Conservation (phyloP, 2,888 invertebrate species). For the Neoascia interrupta region DNA sequence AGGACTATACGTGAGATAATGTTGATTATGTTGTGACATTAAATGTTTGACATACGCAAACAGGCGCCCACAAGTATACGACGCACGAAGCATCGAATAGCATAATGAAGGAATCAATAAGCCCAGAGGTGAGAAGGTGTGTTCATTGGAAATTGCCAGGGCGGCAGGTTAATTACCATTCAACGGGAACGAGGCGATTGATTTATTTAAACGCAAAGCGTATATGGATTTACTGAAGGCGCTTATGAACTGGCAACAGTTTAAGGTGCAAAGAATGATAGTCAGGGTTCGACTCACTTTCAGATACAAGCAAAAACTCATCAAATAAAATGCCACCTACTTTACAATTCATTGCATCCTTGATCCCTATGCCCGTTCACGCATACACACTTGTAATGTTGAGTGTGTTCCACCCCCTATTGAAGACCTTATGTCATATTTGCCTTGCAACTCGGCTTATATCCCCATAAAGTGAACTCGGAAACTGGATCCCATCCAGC, state of each 20-base stretch:
- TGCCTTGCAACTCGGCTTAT: slow-evolving; percentile 2
- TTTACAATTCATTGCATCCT: slow-evolving; percentile 54
- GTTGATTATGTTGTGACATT: slow-evolving; percentile 62
- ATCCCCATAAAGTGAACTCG: slow-evolving; percentile 1
- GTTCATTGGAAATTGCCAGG: slow-evolving; percentile 34
- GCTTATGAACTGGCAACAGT: slow-evolving; percentile 6
- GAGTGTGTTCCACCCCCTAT: slow-evolving; percentile 14
- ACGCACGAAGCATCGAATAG: not conserved
- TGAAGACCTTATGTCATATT: slow-evolving; percentile 22
- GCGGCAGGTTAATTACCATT: slow-evolving; percentile 55
- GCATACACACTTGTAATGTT: no score
- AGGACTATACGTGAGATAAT: slow-evolving; percentile 32
- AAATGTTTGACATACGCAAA: slow-evolving; percentile 66
- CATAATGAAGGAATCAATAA: slow-evolving; percentile 58
- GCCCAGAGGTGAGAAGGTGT: slow-evolving; percentile 51
- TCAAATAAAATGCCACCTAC: slow-evolving; percentile 47
- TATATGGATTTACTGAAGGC: not conserved
- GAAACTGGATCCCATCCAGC: not conserved
- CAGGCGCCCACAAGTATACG: slow-evolving; percentile 27
- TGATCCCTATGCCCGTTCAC: no score
- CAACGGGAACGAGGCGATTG: slow-evolving; percentile 6
- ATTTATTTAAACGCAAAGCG: slow-evolving; percentile 42
- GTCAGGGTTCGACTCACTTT: not conserved
- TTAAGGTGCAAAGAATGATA: no score
- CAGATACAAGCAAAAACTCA: slow-evolving; percentile 23